These are phyloP conservation scores for Drosophila rubida DNA, from an alignment of 2,888 invertebrate genomes.

Conservation along the genomic window DNA sequence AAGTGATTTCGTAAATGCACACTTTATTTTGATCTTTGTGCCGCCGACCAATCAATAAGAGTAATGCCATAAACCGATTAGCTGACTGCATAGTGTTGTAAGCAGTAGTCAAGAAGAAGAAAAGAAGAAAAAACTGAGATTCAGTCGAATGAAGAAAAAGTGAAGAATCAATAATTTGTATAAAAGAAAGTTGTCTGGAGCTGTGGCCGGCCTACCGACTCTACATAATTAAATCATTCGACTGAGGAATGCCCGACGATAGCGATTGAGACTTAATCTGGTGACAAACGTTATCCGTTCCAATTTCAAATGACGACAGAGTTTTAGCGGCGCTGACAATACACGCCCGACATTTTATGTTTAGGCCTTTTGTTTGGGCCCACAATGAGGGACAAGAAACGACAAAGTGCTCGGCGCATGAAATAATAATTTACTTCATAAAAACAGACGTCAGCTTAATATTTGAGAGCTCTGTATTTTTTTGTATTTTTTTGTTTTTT, in stretches of 20 bases:
- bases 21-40: conserved; percentile 51
- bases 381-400: conserved; percentile 57
- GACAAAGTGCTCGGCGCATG: conserved; percentile 69
- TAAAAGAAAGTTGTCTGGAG: conserved; percentile 61
- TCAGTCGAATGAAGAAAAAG: conserved; percentile 3
- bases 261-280: conserved; percentile 66
- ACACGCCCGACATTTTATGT: conserved; percentile 52
- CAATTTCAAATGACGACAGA: conserved; percentile 81
- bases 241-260: conserved; percentile 63
- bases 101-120: background rate
- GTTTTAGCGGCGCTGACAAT: conserved; percentile 74
- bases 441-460: conserved; percentile 77
- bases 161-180: conserved; percentile 72
- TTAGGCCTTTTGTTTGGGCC: conserved; percentile 50
- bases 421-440: conserved; percentile 77
- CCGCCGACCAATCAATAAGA: conserved; percentile 55
- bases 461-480: conserved; percentile 47
- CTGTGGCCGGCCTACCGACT: conserved; percentile 4
- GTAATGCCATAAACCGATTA: conserved; percentile 75
- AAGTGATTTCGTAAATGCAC: conserved; percentile 59
- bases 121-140: background rate
- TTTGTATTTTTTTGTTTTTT: conserved; percentile 33
- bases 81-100: conserved; percentile 30
- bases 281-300: conserved; percentile 77
- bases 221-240: conserved; percentile 73